Conservation (phyloP, 1,140 invertebrate genomes). For the Mamestra configurata region DNA sequence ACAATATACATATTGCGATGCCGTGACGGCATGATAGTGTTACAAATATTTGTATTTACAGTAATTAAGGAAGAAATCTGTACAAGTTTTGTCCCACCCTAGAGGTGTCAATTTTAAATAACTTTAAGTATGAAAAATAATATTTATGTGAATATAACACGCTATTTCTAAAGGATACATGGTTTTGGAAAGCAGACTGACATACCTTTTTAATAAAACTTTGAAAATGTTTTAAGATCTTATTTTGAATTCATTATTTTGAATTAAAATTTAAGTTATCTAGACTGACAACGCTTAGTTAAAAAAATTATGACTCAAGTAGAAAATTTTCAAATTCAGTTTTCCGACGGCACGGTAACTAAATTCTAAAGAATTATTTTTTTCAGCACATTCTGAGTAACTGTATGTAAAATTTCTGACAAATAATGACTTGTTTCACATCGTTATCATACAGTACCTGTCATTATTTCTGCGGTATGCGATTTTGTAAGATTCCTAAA, state of each 20-base stretch:
- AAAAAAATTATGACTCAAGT: neutral
- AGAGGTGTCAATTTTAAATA: neutral
- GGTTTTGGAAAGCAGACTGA: too few relatives aligned
- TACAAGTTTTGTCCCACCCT: constrained; percentile 38
- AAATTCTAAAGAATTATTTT: neutral
- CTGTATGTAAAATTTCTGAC: neutral
- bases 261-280: too few relatives aligned
- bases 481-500: neutral
- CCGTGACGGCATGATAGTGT: constrained; percentile 33
- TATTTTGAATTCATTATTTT: too few relatives aligned
- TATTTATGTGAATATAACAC: neutral
- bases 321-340: neutral
- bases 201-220: too few relatives aligned
- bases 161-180: neutral
- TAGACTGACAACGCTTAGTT: neutral
- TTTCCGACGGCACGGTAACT: neutral
- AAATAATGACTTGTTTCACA: constrained; percentile 37
- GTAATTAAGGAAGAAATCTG: constrained; percentile 43
- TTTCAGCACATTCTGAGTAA: constrained; percentile 10
- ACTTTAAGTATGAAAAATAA: constrained; percentile 6
- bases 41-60: constrained; percentile 48
- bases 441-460: neutral
- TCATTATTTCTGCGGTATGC: neutral
- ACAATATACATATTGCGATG: constrained; percentile 77
- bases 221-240: too few relatives aligned